Evolutionary conservation across 1,140 invertebrate species (phyloP), one percentile per base, ranked within the genome.

Genomic region (Hydropsyche tenuis): DNA sequence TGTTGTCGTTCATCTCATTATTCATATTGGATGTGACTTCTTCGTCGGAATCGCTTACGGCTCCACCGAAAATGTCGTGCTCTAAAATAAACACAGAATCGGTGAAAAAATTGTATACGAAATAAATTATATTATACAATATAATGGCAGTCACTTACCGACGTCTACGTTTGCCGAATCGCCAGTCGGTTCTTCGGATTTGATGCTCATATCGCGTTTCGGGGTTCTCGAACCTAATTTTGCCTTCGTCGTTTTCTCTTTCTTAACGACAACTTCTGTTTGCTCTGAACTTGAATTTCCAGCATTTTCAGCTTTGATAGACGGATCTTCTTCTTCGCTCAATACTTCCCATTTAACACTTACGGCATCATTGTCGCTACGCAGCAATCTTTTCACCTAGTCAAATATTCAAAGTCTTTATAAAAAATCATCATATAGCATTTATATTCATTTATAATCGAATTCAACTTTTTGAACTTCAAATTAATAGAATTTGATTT

Each of bases 341-440:
- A 98, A 92, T 0, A 98, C 91, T 82, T 99, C 96, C 91, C 93
- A 98, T 69, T 92, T 93, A 0, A 98, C 93, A 79, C 89, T 90
- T 1, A 94, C 90, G 9, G 96, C 95, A 81, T 97, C 95, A 81
- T 95, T 95, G 82, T 98, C 96, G n/a, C 90, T 91, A 78, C 95
- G 87, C 12, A 99, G 87, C 18, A 99, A 84, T 69, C 96, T 85
- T 82, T 98, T 97, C 0, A 94, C 91, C 76, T 77, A 46, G 18
- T 43, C 53, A 12, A 25, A 62, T 20, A 27, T 23, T 7, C 16
- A 23, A n/a, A n/a, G 20, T 63, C 5, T 16, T 51, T n/a, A 51
- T 51, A n/a, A n/a, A n/a, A n/a, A n/a, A n/a, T n/a, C n/a, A n/a
- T n/a, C n/a, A n/a, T n/a, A n/a, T n/a, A n/a, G n/a, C n/a, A n/a